Base-by-base conservation (phyloP, 2,888 invertebrate genomes). In the Perizoma flavofasciatum region DNA sequence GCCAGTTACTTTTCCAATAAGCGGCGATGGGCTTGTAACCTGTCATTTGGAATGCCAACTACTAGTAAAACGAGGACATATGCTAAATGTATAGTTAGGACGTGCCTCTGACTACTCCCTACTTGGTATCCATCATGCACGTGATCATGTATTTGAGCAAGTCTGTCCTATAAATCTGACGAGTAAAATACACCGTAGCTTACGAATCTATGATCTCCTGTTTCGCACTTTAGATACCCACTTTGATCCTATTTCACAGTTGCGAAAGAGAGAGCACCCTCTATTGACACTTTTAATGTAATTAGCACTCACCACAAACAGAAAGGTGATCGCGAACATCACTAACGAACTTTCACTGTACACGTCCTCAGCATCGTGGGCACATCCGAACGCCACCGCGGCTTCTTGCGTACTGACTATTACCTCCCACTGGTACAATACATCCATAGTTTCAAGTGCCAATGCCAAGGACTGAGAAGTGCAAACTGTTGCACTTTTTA, bases 291-390 rank as follows among this genome's bases (percentile, higher is more conserved):
- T 85, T 86, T 79, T 79, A 80, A 78, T 81, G 79, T 82, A 85
- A 69, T 85, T 82, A 82, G 78, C 89, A 92, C 92, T 92, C 92
- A 92, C 92, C 92, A 90, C 88, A 89, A 90, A 86, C 85, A 92
- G 85, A 83, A 89, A 85, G 85, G 85, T 87, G 85, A 89, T 85
- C 82, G 88, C 86, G 81, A 86, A 80, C 84, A 87, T 87, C 89
- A 76, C 85, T 89, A 89, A 81, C 85, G 84, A 83, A 90, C 91
- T 91, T 91, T 91, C 91, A 90, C 91, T 90, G 83, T 73, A 77
- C 71, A 73, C 85, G 56, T 56, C 80, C 80, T 72, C 74, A 75
- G 67, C 91, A 91, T 91, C 69, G 82, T 90, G 85, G 75, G 73
- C 65, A 72, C 83, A 75, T 77, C 82, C 82, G 82, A 68, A 63